These are phyloP conservation scores for Sigmodon hispidus DNA, from an alignment of 2,113 vertebrate genomes.

Conservation along the genomic window DNA sequence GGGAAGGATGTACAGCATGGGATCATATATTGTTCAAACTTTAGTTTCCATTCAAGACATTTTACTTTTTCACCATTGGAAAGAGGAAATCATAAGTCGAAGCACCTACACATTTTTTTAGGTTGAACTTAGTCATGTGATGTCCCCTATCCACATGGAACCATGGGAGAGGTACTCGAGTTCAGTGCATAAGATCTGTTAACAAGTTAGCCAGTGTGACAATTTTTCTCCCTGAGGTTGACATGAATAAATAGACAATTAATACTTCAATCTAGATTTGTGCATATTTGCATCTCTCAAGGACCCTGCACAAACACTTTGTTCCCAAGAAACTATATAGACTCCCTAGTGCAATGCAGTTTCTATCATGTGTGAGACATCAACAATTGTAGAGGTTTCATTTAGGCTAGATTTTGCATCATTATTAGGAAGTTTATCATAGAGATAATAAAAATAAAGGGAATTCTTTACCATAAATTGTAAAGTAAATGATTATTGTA, in stretches of 20 bases:
- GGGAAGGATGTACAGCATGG: not conserved
- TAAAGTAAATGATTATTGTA: not conserved
- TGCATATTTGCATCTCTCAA: not conserved
- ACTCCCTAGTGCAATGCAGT: not conserved
- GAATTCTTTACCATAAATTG: not conserved
- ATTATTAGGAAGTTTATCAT: not conserved
- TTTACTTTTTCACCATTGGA: no score
- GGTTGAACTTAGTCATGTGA: not conserved
- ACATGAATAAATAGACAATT: no score
- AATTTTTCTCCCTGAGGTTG: not conserved
- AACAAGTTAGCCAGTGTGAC: not conserved
- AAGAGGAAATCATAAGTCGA: not conserved
- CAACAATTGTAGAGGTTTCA: not conserved
- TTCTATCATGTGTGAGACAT: not conserved
- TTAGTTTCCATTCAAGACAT: not conserved
- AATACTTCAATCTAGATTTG: not conserved
- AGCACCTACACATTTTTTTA: not conserved
- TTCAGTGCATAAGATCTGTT: not conserved
- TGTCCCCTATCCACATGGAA: not conserved
- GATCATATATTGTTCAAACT: not conserved
- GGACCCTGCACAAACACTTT: not conserved
- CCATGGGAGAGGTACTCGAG: not conserved
- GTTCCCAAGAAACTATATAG: not conserved
- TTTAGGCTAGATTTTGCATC: not conserved
- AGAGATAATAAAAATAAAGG: not conserved